Conservation (phyloP, 2,113 vertebrate genomes). For the Bos javanicus region DNA sequence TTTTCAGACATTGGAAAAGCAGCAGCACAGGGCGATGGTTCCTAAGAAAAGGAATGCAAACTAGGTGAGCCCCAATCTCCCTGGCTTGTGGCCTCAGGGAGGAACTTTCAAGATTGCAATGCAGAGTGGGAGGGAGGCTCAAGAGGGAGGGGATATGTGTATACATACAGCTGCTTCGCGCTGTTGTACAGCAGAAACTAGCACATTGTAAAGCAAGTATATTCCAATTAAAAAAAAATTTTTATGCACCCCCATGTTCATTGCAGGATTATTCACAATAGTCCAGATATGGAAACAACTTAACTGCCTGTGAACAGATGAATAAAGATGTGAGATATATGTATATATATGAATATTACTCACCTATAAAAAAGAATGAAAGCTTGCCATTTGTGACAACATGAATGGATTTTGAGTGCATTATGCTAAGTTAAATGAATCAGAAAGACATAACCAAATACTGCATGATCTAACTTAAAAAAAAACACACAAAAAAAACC, state of each 20-base stretch:
- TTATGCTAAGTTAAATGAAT: neutral
- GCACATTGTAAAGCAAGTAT: neutral
- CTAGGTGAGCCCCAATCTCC: neutral
- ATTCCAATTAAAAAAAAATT: neutral
- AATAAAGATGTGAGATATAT: neutral
- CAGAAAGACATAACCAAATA: neutral
- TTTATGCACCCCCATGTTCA: neutral
- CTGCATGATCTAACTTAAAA: neutral
- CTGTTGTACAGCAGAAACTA: neutral
- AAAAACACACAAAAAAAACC: fast-evolving
- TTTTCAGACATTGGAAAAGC: neutral
- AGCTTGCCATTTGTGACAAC: neutral
- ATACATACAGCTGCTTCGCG: neutral
- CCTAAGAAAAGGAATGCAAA: neutral
- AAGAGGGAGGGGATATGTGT: neutral
- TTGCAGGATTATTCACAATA: neutral
- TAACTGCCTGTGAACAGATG: neutral
- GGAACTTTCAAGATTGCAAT: neutral
- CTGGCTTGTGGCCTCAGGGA: neutral
- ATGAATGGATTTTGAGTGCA: neutral
- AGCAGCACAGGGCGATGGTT: neutral
- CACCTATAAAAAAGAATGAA: neutral
- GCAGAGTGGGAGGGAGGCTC: neutral
- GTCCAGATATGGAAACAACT: neutral
- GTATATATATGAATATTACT: neutral